phyloP scores from a whole-genome alignment of 2,797 vertebrate genomes.

The Atherinosoma microstoma region DNA sequence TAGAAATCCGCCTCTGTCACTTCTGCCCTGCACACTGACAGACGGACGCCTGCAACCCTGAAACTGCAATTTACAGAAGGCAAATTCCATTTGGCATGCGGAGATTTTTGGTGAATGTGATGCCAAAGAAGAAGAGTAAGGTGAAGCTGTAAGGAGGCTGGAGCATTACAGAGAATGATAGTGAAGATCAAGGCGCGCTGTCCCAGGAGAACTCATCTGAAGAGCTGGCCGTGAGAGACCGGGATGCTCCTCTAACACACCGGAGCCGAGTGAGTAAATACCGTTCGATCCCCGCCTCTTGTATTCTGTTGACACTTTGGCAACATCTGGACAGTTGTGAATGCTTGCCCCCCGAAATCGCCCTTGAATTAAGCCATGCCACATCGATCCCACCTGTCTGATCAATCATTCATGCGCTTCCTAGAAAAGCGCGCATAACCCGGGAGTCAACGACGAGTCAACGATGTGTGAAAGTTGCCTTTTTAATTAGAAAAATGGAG shows the following conservation, averaged over 20 bases:
- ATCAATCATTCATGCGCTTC: slow-evolving; percentile 63
- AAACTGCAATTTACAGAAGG: slow-evolving; percentile 20
- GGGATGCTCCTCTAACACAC: slow-evolving; percentile 78
- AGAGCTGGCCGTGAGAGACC: slow-evolving; percentile 70
- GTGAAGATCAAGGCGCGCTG: slow-evolving; percentile 76
- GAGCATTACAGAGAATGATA: slow-evolving; percentile 71
- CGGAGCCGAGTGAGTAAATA: slow-evolving; percentile 75
- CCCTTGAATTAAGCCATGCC: slow-evolving; percentile 5
- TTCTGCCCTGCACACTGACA: slow-evolving; percentile 49
- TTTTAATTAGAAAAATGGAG: slow-evolving; percentile 45
- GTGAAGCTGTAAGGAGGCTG: slow-evolving; percentile 68
- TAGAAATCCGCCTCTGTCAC: slow-evolving; percentile 74
- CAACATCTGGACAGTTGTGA: slow-evolving; percentile 38
- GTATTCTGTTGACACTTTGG: slow-evolving; percentile 22
- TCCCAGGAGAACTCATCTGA: slow-evolving; percentile 80
- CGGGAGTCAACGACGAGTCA: slow-evolving; percentile 28
- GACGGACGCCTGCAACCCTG: slow-evolving; percentile 38
- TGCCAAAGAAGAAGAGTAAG: slow-evolving; percentile 52
- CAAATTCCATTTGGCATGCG: slow-evolving; percentile 28
- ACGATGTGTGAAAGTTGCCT: slow-evolving; percentile 60
- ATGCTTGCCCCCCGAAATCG: slow-evolving; percentile 7
- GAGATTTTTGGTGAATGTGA: slow-evolving; percentile 42
- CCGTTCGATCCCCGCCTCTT: slow-evolving; percentile 1
- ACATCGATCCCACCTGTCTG: slow-evolving; percentile 71
- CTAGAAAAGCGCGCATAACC: slow-evolving; percentile 52